These are phyloP conservation scores for Ailuropoda melanoleuca DNA, from an alignment of 2,113 vertebrate genomes.

Conservation along the genomic window DNA sequence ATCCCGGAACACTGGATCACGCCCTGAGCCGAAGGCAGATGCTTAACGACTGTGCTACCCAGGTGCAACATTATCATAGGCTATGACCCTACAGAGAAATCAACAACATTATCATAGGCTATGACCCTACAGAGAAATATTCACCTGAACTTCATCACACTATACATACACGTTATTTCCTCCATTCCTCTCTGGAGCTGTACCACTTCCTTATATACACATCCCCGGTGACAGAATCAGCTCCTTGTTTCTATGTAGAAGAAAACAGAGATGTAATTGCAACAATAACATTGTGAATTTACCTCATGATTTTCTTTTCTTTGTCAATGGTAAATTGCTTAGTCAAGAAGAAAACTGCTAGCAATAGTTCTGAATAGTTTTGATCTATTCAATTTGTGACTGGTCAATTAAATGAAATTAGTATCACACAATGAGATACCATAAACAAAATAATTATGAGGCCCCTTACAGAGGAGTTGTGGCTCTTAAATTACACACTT, in stretches of 20 bases:
- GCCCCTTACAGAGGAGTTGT: not conserved
- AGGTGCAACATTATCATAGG: not conserved
- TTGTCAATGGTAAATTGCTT: not conserved
- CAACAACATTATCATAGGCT: not conserved
- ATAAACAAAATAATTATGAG: not conserved
- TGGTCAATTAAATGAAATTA: not conserved
- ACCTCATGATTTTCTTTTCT: not conserved
- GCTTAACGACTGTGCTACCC: too few species aligned
- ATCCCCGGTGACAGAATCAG: not conserved
- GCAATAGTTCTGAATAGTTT: not conserved
- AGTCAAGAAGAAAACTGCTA: not conserved
- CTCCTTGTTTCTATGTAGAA: not conserved
- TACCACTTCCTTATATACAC: not conserved
- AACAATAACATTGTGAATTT: not conserved
- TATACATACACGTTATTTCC: fast-evolving
- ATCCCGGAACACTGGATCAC: too few species aligned
- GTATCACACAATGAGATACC: not conserved
- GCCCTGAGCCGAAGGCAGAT: too few species aligned
- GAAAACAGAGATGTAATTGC: not conserved
- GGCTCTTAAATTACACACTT: not conserved
- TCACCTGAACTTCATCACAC: not conserved
- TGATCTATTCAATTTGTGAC: not conserved
- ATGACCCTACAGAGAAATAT: not conserved
- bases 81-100: not conserved
- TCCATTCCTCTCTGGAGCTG: not conserved